Evolutionary conservation across 2,113 vertebrate genomes (phyloP).

Genomic region (Oncorhynchus mykiss): DNA sequence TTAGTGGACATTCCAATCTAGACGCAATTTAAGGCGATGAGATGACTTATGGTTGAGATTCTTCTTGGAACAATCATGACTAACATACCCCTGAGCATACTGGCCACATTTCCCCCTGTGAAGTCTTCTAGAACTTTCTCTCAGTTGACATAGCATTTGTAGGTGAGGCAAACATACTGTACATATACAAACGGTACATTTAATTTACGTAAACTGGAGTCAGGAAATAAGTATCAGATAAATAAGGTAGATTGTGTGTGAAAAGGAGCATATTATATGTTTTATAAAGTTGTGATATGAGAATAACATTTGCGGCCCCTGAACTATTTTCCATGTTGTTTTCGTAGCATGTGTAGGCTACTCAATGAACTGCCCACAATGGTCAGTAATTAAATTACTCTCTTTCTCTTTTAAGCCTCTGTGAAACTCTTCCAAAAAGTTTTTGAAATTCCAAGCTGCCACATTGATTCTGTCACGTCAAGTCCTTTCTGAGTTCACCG

Average conservation of each 20-base stretch:
- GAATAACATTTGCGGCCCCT: neutral
- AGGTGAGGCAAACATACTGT: neutral
- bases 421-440: conserved; percentile 45
- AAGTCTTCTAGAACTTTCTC: neutral
- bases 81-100: neutral
- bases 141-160: too few relatives aligned
- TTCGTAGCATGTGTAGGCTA: neutral
- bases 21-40: neutral
- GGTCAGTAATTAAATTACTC: neutral
- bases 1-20: neutral
- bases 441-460: conserved; percentile 77
- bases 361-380: neutral
- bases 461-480: conserved; percentile 85
- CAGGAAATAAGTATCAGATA: neutral
- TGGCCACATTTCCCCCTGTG: neutral
- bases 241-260: neutral
- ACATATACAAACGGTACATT: neutral
- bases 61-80: neutral
- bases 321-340: neutral
- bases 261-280: neutral
- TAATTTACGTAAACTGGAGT: neutral
- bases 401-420: neutral
- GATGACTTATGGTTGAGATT: neutral
- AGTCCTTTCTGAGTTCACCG: conserved; percentile 80
- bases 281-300: neutral